Base-by-base conservation (phyloP, 2,797 vertebrate species). In the Gallinago stenura region DNA sequence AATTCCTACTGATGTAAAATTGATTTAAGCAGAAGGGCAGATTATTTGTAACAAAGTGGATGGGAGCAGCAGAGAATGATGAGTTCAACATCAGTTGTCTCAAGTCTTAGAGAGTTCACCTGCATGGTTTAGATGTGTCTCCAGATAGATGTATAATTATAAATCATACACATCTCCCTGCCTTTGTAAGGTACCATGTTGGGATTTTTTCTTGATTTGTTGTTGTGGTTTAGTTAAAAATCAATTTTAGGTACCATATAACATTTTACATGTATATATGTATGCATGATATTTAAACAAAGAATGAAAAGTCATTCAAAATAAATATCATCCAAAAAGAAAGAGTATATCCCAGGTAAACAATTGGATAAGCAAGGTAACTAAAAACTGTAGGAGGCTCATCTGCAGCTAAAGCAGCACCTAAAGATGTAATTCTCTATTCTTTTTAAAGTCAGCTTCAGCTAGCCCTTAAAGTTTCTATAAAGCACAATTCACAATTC, bases 401-500 rank as follows among this genome's bases (percentile, higher is more conserved):
- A 35, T 66, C 25, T 79, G 39, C 30, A 83, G 37, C 58, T 91
- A 83, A 95, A 91, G 28, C 10, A 83, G 13, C 58, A 82, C 56
- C 46, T 69, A 70, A 94, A 96, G 35, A 78, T 79, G 22, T 53
- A 91, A 91, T 86, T 87, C 54, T 45, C 35, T 87, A 60, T 73
- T 95, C 61, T 90, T 83, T 78, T 58, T 75, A 87, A 87, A 88
- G 68, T 15, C 71, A 57, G 30, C 25, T 93, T 83, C 71, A 89
- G 31, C 31, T 80, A 78, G 46, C 31, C 71, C 89, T 85, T 82
- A 80, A 89, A 68, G 53, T 93, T 91, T 87, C 85, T 71, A 19
- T 84, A 76, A 73, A 95, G 77, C 48, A 72, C 83, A 82, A 72
- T 37, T 88, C 89, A 76, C 70, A 89, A 75, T 70, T 89, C 81